Conservation (phyloP, 1,140 invertebrate genomes). For the Drosophila lacertosa region DNA sequence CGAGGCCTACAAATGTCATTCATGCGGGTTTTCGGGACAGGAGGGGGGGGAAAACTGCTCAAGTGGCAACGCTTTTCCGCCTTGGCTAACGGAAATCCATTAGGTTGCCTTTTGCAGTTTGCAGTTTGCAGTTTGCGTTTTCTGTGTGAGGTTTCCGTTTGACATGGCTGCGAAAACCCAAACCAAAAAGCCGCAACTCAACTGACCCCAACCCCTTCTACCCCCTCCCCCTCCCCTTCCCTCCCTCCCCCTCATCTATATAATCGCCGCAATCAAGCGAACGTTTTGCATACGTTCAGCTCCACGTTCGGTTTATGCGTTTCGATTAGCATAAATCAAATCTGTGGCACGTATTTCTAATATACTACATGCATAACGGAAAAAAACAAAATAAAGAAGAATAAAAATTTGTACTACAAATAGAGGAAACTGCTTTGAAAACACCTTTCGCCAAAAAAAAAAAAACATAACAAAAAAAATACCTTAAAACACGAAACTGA, state of each 20-base stretch:
- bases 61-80: constrained; percentile 73
- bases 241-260: neutral
- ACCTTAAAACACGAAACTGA: constrained; percentile 50
- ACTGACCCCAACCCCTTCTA: neutral
- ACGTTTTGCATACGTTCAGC: constrained; percentile 69
- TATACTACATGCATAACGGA: constrained; percentile 11
- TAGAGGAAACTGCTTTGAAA: constrained; percentile 62
- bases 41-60: constrained; percentile 31
- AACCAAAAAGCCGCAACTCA: constrained; percentile 4
- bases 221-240: too few relatives aligned
- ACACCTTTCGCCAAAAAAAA: constrained; percentile 70
- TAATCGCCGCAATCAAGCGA: constrained; percentile 54
- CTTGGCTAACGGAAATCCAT: constrained; percentile 76
- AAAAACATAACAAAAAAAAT: constrained; percentile 24
- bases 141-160: constrained; percentile 75
- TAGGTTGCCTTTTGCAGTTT: constrained; percentile 72
- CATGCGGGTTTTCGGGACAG: constrained; percentile 16
- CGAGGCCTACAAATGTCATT: constrained; percentile 73
- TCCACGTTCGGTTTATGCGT: constrained; percentile 41
- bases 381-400: constrained; percentile 37
- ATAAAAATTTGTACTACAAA: constrained; percentile 71
- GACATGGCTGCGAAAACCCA: constrained; percentile 49
- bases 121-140: constrained; percentile 38
- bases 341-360: constrained; percentile 36
- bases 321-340: constrained; percentile 79